phyloP scores from a whole-genome alignment of 2,797 vertebrate genomes.

The Scarus forsteni region DNA sequence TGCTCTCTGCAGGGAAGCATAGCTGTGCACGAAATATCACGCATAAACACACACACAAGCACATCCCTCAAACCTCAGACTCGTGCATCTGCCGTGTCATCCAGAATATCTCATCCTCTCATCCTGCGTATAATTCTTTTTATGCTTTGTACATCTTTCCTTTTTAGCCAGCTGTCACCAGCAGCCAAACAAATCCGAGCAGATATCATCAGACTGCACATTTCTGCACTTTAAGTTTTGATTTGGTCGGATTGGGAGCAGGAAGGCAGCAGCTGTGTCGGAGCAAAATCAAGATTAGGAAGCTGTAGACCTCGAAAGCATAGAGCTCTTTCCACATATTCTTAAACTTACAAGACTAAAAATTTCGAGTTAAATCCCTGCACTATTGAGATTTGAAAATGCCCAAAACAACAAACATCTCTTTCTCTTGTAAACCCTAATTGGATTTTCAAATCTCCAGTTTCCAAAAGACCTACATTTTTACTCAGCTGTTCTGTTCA shows the following conservation, averaged over 20 bases:
- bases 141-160: conserved; percentile 62
- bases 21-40: conserved; percentile 60
- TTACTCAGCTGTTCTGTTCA: conserved; percentile 34
- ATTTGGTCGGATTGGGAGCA: conserved; percentile 50
- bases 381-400: conserved; percentile 1
- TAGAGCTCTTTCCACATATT: conserved; percentile 21
- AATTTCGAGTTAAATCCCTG: conserved; percentile 10
- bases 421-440: conserved; percentile 16
- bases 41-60: conserved; percentile 50
- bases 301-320: conserved; percentile 42
- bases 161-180: conserved; percentile 73
- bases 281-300: conserved; percentile 57
- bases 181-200: conserved; percentile 58
- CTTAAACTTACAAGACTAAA: neutral
- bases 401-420: conserved; percentile 5
- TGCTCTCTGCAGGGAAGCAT: conserved; percentile 61
- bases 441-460: conserved; percentile 32
- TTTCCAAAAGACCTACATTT: conserved; percentile 20
- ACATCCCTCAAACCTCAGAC: conserved; percentile 65
- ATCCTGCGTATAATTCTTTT: conserved; percentile 52
- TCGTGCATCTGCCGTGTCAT: conserved; percentile 70
- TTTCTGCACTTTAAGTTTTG: conserved; percentile 52
- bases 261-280: conserved; percentile 63
- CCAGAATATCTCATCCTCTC: conserved; percentile 68
- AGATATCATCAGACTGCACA: conserved; percentile 42